A percentile compares a stretch with the other conserved stretches of the same genome.
phyloP scores from a whole-genome alignment of 1,140 invertebrate species.

The Thalassaphorura encarpata region DNA sequence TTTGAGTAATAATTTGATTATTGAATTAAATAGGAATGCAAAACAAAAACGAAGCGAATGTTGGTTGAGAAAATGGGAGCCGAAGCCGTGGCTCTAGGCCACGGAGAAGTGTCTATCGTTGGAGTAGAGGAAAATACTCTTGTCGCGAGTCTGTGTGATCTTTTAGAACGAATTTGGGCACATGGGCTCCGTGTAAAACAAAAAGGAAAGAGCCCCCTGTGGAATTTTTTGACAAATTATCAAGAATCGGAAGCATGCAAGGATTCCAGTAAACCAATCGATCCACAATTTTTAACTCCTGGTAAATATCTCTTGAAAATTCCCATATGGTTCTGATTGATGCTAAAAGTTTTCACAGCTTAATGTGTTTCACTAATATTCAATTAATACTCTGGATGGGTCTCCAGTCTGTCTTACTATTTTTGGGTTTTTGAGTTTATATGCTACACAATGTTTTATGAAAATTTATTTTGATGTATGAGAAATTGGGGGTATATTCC shows the following conservation, averaged over 20 bases:
- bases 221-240: constrained; percentile 84
- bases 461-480: no score
- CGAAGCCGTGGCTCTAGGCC: constrained; percentile 75
- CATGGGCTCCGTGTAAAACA: constrained; percentile 89
- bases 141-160: constrained; percentile 92
- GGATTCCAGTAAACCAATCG: constrained; percentile 57
- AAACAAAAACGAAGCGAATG: constrained; percentile 93
- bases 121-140: constrained; percentile 94
- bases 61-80: constrained; percentile 95
- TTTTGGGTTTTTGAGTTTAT: no score
- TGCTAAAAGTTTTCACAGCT: no score
- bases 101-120: constrained; percentile 46
- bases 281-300: constrained; percentile 70
- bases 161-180: constrained; percentile 95
- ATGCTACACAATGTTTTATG: no score
- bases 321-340: no score
- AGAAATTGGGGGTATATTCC: no score
- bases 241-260: constrained; percentile 75
- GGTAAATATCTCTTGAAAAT: no score
- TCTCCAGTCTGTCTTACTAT: no score
- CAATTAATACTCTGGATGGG: no score
- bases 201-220: constrained; percentile 85
- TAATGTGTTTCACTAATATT: no score
- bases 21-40: constrained; percentile 59
- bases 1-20: not conserved